A percentile compares a stretch with the other conserved stretches of the same genome.
Conservation (phyloP, 2,113 vertebrate genomes). For the Scopus umbretta region DNA sequence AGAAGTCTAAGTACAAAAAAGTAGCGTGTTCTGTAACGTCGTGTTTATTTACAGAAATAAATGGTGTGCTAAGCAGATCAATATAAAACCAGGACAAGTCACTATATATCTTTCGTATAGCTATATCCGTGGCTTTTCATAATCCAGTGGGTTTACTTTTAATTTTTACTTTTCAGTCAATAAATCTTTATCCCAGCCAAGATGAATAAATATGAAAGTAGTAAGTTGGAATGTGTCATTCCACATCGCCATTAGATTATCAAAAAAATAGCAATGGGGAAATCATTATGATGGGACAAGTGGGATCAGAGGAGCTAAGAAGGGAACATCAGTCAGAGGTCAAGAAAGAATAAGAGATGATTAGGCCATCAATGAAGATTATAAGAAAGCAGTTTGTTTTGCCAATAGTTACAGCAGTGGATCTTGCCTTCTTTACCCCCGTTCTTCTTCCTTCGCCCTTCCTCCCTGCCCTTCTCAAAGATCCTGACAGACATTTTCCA, state of each 20-base stretch:
- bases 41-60: not conserved
- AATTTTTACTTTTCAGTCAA: not conserved
- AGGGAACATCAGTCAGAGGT: not conserved
- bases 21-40: not conserved
- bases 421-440: not conserved
- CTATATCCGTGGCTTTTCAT: not conserved
- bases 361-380: not conserved
- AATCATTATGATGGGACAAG: not conserved
- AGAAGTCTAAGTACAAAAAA: not conserved
- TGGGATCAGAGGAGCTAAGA: not conserved
- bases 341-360: not conserved
- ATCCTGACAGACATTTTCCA: not conserved
- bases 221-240: not conserved
- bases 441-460: not conserved
- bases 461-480: not conserved
- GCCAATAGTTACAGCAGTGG: not conserved
- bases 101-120: not conserved
- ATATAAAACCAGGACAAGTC: not conserved
- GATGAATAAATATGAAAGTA: not conserved
- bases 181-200: not conserved
- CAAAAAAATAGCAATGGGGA: not conserved
- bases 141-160: not conserved
- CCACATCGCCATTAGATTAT: not conserved
- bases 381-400: not conserved
- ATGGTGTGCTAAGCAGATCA: not conserved